A percentile compares a stretch with the other conserved stretches of the same genome.
phyloP scores from a whole-genome alignment of 2,113 vertebrate genomes.

The Tenrec ecaudatus region DNA sequence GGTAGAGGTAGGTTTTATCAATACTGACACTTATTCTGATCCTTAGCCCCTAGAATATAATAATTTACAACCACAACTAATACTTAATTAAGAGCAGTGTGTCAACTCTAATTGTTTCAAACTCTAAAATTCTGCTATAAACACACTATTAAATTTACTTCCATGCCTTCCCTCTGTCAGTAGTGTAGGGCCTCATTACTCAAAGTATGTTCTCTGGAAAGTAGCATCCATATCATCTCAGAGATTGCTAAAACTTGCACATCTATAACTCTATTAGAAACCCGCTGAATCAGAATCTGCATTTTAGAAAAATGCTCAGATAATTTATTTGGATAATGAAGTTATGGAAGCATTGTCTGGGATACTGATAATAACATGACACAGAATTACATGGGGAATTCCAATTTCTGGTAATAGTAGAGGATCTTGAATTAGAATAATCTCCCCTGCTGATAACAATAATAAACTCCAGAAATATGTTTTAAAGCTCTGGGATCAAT shows the following conservation, averaged over 20 bases:
- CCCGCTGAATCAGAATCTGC: background rate
- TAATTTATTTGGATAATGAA: background rate
- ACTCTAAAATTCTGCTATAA: constrained; percentile 71
- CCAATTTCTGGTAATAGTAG: background rate
- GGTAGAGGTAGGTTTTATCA: constrained; percentile 87
- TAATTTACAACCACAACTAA: constrained; percentile 85
- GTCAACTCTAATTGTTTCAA: constrained; percentile 85
- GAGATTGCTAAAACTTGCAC: constrained; percentile 14
- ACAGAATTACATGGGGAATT: background rate
- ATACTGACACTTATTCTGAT: constrained; percentile 87
- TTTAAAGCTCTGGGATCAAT: background rate
- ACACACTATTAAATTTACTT: constrained; percentile 30
- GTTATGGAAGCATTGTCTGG: background rate
- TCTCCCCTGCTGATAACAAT: background rate
- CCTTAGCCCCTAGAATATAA: constrained; percentile 85
- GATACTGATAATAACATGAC: background rate
- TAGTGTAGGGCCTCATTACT: background rate
- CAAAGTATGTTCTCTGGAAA: background rate
- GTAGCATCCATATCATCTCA: background rate
- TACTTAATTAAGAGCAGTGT: constrained; percentile 80
- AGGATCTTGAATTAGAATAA: constrained; percentile 25
- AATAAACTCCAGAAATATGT: background rate
- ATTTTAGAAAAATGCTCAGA: constrained; percentile 29
- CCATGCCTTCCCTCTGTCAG: constrained; percentile 15
- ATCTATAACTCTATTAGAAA: background rate